Percentiles rank a stretch among this genome's conserved stretches.
Evolutionary conservation across 2,797 vertebrate species (phyloP).

Genomic region (Epinephelus coioides): DNA sequence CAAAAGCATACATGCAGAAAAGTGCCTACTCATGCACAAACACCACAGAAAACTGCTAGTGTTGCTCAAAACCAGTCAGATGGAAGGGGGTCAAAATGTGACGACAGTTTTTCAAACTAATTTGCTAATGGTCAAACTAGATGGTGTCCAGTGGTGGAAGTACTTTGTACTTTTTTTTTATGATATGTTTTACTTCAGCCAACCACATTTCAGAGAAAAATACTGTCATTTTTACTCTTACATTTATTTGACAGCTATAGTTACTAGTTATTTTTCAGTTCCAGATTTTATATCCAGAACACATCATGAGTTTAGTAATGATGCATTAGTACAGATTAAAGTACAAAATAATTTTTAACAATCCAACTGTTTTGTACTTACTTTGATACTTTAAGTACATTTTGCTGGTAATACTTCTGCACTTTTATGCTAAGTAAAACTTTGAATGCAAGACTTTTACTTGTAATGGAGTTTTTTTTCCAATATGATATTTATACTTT

Average conservation of each 20-base stretch:
- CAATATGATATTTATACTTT: not conserved
- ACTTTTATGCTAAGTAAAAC: not conserved
- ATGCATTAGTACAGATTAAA: not conserved
- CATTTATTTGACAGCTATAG: not conserved
- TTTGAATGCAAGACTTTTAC: not conserved
- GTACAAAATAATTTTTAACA: not conserved
- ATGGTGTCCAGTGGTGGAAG: not conserved
- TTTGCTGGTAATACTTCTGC: not conserved
- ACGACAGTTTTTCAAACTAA: conserved; percentile 20
- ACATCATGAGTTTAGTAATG: not conserved
- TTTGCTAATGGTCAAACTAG: conserved; percentile 9
- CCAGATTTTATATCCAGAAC: not conserved
- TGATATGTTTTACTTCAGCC: not conserved
- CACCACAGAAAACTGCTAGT: conserved; percentile 46
- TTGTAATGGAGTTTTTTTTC: not conserved
- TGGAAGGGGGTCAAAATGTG: conserved; percentile 4
- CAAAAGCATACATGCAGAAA: conserved; percentile 61
- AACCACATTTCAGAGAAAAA: not conserved
- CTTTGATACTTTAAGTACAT: not conserved
- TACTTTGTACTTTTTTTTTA: not conserved
- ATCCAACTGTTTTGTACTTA: not conserved
- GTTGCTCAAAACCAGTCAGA: conserved; percentile 42
- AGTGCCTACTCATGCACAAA: conserved; percentile 62
- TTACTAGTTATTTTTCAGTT: not conserved
- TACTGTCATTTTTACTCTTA: not conserved